phyloP scores from a whole-genome alignment of 2,888 invertebrate species.

The Acleris laterana region DNA sequence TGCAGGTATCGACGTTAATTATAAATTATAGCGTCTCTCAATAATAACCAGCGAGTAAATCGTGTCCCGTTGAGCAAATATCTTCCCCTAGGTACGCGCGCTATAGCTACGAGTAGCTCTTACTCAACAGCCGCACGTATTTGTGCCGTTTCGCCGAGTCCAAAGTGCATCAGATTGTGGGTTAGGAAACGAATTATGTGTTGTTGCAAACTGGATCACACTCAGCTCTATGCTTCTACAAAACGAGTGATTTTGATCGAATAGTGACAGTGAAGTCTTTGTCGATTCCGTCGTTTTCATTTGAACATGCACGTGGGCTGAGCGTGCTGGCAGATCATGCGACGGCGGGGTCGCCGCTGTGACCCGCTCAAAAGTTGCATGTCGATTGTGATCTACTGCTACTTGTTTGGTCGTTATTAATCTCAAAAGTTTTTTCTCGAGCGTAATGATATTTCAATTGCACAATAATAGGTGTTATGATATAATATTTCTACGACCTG shows the following conservation, averaged over 20 bases:
- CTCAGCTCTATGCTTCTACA: constrained; percentile 44
- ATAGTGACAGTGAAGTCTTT: constrained; percentile 28
- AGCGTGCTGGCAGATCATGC: constrained; percentile 45
- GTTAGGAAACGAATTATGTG: constrained; percentile 60
- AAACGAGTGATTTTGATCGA: constrained; percentile 14
- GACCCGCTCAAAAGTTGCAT: constrained; percentile 48
- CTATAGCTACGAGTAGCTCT: constrained; percentile 46
- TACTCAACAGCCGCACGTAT: constrained; percentile 60
- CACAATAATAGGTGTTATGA: constrained; percentile 23
- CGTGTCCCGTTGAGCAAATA: constrained; percentile 50
- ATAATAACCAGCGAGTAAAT: constrained; percentile 46
- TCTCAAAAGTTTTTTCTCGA: constrained; percentile 21
- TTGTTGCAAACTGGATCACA: constrained; percentile 58
- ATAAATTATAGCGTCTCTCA: constrained; percentile 51
- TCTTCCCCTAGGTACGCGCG: constrained; percentile 46
- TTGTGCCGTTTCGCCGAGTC: constrained; percentile 53
- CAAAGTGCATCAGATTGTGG: constrained; percentile 68
- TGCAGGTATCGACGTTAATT: constrained; percentile 47
- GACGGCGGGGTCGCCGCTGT: constrained; percentile 50
- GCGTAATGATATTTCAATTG: constrained; percentile 36
- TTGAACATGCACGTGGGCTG: constrained; percentile 4
- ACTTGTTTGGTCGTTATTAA: constrained; percentile 37
- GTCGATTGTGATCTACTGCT: constrained; percentile 49
- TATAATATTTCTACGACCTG: constrained; percentile 6
- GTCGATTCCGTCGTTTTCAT: constrained; percentile 16